A percentile compares a stretch with the other conserved stretches of the same genome.
phyloP scores from a whole-genome alignment of 2,888 invertebrate species.

The Trileptium ribeirensis region DNA sequence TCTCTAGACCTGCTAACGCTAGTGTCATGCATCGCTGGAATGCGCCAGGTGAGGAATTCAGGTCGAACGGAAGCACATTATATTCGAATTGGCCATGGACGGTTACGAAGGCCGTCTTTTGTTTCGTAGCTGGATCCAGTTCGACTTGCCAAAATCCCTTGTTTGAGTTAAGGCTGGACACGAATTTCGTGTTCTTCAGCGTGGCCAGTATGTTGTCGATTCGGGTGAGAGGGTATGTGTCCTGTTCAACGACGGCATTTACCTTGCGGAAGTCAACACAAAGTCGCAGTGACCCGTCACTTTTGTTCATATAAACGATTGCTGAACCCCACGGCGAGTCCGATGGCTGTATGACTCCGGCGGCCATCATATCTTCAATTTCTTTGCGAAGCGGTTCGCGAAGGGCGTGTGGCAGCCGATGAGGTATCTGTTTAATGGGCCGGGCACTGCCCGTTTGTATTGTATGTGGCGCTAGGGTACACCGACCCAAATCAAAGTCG shows the following conservation, averaged over 20 bases:
- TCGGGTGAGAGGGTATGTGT: constrained; percentile 35
- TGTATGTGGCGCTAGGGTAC: constrained; percentile 22
- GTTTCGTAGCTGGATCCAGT: too few species aligned
- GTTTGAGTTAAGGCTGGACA: background rate
- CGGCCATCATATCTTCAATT: too few species aligned
- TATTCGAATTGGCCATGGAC: too few species aligned
- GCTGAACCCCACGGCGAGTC: constrained; percentile 33
- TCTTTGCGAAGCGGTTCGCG: constrained; percentile 25
- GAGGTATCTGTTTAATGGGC: too few species aligned
- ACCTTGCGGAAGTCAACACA: constrained; percentile 40
- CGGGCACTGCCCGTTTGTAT: constrained; percentile 28
- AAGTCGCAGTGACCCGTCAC: constrained; percentile 29
- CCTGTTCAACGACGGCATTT: too few species aligned
- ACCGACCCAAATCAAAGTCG: too few species aligned
- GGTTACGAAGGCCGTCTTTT: too few species aligned
- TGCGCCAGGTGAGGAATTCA: too few species aligned
- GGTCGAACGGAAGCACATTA: background rate
- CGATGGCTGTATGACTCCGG: too few species aligned
- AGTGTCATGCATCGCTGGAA: background rate
- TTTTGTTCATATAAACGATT: constrained; percentile 37
- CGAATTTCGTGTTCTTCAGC: background rate
- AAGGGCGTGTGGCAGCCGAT: constrained; percentile 26
- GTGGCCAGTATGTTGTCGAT: constrained; percentile 35
- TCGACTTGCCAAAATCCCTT: too few species aligned
- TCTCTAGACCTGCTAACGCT: background rate